Base-by-base conservation (phyloP, 2,113 vertebrate species). In the Neolamprologus cancellatus region DNA sequence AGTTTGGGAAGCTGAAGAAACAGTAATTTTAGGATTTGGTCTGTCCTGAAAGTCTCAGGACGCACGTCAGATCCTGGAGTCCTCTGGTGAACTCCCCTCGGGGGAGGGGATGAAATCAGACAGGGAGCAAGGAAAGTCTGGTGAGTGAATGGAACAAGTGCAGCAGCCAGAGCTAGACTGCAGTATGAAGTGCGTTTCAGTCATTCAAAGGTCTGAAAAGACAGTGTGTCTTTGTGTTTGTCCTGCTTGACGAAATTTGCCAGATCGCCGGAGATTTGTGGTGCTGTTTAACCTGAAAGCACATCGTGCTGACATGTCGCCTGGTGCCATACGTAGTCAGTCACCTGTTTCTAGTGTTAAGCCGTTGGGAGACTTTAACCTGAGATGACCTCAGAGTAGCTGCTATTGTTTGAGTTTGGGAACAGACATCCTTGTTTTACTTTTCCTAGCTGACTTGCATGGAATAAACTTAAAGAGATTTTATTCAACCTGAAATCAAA, bases 71-170 rank as follows among this genome's bases (percentile, higher is more conserved):
- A 95, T 87, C 92, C 94, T 95, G 94, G 94, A 96, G 88, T 87
- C 89, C 81, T 61, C 74, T 17, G 83, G 81, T 85, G 88, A 84
- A 61, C 50, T 82, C 78, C 90, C 89, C 90, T 86, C 89, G 3
- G 84, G 61, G 91, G 91, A 93, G 92, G 94, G 82, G 81, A 95
- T 96, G 95, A 94, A 94, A 94, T 94, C 95, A 17, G 97, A 96
- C 89, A 91, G 92, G 82, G 97, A 97, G 89, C 91, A 96, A 87
- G 89, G 87, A 88, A 92, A 94, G 83, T 92, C 94, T 14, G 97
- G 96, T 97, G 95, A 92, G 97, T 96, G 90, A 90, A 96, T 93
- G 90, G 50, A 82, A 74, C 13, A 86, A 69, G 28, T 66, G 74
- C 69, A 61, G 66, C 44, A 9, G 66, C 25, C 3, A 17, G 78